These are phyloP conservation scores for Margarornis squamiger DNA, from an alignment of 2,797 vertebrate species.

Conservation along the genomic window DNA sequence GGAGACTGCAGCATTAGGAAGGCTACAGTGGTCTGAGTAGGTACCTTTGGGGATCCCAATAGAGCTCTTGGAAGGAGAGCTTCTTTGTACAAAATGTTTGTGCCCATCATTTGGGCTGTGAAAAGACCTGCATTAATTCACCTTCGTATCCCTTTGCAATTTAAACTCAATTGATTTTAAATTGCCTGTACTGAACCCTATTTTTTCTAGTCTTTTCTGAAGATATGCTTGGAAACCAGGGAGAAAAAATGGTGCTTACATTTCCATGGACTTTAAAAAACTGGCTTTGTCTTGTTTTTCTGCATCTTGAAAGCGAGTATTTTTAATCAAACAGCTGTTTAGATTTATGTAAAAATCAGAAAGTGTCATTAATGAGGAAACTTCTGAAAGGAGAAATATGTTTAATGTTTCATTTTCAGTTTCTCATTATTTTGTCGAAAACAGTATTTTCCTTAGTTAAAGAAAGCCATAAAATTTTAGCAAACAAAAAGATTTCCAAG, in stretches of 20 bases:
- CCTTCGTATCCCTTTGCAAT: neutral
- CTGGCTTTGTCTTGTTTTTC: neutral
- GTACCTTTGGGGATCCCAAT: neutral
- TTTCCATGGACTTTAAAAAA: neutral
- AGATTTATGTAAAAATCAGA: neutral
- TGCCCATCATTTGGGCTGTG: neutral
- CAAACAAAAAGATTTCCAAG: neutral
- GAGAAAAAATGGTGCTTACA: accelerated
- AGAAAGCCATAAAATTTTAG: neutral
- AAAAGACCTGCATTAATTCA: neutral
- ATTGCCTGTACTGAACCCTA: neutral
- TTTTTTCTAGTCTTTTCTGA: neutral
- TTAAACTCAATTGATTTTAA: neutral
- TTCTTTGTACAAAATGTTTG: neutral
- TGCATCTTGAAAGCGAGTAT: neutral
- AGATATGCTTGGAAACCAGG: neutral
- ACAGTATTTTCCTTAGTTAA: neutral
- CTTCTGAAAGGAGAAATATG: neutral
- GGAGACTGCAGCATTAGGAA: neutral
- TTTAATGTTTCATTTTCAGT: neutral
- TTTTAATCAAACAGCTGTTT: neutral
- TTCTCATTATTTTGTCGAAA: neutral
- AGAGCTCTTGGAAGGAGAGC: neutral
- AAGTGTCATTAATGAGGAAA: neutral
- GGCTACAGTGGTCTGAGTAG: neutral